Percentiles rank a stretch among this genome's conserved stretches.
These are phyloP conservation scores for Cariama cristata DNA, from an alignment of 2,113 vertebrate species.

Conservation along the genomic window DNA sequence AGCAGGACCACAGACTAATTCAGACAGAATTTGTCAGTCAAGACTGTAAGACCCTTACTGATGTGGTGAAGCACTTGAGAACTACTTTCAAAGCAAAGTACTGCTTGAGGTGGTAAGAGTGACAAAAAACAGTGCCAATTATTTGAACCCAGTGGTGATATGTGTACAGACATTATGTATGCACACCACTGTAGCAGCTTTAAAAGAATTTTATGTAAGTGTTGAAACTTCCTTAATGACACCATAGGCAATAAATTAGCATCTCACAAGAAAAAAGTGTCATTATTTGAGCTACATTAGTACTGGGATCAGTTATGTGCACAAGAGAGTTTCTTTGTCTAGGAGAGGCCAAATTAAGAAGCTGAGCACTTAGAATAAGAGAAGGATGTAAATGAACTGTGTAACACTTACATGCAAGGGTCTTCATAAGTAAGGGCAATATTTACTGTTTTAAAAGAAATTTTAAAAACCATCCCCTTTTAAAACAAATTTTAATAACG, in stretches of 20 bases:
- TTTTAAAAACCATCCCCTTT: background rate
- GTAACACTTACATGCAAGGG: background rate
- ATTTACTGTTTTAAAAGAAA: background rate
- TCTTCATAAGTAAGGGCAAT: slow-evolving; percentile 6
- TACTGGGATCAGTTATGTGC: background rate
- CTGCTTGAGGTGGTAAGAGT: background rate
- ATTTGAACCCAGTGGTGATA: background rate
- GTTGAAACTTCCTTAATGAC: slow-evolving; percentile 11
- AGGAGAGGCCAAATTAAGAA: slow-evolving; percentile 47
- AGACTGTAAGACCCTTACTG: background rate
- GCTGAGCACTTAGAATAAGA: background rate
- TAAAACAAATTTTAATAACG: background rate
- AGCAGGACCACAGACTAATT: background rate
- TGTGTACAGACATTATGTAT: background rate
- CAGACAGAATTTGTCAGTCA: background rate
- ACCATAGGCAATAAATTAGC: slow-evolving; percentile 17
- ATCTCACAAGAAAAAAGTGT: slow-evolving; percentile 10
- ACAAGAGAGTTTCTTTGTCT: slow-evolving; percentile 30
- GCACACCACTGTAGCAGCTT: background rate
- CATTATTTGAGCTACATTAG: slow-evolving; percentile 9
- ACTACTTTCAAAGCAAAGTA: background rate
- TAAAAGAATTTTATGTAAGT: slow-evolving; percentile 4
- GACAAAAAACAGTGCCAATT: background rate
- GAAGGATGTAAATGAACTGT: background rate
- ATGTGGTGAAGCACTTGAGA: background rate